phyloP scores from a whole-genome alignment of 2,797 vertebrate genomes.

The Nyctalus aviator region DNA sequence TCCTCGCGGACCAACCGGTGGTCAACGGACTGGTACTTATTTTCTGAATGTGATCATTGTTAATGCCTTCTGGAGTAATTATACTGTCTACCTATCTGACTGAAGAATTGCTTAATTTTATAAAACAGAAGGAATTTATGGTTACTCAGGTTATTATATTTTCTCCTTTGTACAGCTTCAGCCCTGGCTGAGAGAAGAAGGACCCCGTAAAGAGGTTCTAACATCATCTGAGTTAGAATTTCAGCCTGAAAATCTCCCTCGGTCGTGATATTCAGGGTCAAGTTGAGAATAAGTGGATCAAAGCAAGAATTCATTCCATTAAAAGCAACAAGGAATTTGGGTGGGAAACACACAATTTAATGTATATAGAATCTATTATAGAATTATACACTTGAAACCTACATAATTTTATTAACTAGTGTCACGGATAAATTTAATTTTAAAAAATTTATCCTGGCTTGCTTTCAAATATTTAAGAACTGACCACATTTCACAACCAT shows the following conservation, averaged over 20 bases:
- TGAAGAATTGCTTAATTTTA: conserved; percentile 15
- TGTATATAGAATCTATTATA: not conserved
- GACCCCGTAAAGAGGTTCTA: not conserved
- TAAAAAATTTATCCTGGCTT: not conserved
- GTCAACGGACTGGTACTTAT: not conserved
- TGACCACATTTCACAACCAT: not conserved
- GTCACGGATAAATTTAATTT: not conserved
- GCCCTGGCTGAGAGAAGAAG: not conserved
- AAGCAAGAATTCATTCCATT: not conserved
- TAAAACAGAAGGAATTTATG: conserved; percentile 13
- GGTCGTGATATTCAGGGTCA: not conserved
- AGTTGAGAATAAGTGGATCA: not conserved
- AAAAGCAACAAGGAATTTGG: not conserved
- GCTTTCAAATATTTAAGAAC: not conserved
- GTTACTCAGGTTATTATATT: not conserved
- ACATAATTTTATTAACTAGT: not conserved
- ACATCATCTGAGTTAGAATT: not conserved
- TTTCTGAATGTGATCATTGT: not conserved
- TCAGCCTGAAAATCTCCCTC: not conserved
- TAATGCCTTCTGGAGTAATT: not conserved
- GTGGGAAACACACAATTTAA: not conserved
- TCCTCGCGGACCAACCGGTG: too few relatives aligned
- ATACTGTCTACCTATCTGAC: not conserved
- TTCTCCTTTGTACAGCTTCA: conserved; percentile 1
- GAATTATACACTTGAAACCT: not conserved